phyloP scores from a whole-genome alignment of 1,140 invertebrate species.

The Diprion similis region DNA sequence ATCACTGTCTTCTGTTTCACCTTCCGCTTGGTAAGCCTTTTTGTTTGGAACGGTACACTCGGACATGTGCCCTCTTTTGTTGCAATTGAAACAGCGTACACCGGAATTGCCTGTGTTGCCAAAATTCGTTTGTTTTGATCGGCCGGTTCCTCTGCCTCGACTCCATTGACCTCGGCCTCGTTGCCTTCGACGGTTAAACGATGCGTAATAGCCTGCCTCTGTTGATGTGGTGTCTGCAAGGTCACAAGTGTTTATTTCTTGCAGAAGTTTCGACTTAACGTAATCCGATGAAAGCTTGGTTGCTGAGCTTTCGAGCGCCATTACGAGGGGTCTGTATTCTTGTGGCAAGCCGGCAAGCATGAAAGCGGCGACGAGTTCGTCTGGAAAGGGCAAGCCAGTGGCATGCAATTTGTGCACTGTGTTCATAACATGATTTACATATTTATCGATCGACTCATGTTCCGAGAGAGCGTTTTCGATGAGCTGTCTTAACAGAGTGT shows the following conservation, averaged over 20 bases:
- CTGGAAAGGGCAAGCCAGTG: constrained; percentile 40
- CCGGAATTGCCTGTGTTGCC: neutral
- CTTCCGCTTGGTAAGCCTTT: no score
- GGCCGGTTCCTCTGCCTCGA: neutral
- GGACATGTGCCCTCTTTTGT: neutral
- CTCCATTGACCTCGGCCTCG: constrained; percentile 3
- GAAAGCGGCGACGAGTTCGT: constrained; percentile 47
- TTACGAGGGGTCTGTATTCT: constrained; percentile 54
- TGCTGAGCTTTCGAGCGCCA: constrained; percentile 47
- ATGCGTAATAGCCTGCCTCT: no score
- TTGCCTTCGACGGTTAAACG: neutral
- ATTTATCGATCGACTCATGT: no score
- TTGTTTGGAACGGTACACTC: no score
- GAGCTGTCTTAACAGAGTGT: no score
- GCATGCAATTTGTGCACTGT: no score
- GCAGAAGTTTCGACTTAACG: constrained; percentile 51
- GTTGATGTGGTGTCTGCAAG: no score
- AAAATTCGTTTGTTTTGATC: neutral
- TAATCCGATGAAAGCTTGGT: constrained; percentile 43
- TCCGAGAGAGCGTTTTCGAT: no score
- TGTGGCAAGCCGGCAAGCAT: constrained; percentile 49
- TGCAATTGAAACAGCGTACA: constrained; percentile 10
- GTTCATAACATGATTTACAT: no score
- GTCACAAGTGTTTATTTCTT: constrained; percentile 44
- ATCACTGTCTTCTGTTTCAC: no score